Percentiles rank a stretch among this genome's conserved stretches.
Evolutionary conservation across 2,113 vertebrate species (phyloP).

Genomic region (Cyphomyrus plagiostoma): DNA sequence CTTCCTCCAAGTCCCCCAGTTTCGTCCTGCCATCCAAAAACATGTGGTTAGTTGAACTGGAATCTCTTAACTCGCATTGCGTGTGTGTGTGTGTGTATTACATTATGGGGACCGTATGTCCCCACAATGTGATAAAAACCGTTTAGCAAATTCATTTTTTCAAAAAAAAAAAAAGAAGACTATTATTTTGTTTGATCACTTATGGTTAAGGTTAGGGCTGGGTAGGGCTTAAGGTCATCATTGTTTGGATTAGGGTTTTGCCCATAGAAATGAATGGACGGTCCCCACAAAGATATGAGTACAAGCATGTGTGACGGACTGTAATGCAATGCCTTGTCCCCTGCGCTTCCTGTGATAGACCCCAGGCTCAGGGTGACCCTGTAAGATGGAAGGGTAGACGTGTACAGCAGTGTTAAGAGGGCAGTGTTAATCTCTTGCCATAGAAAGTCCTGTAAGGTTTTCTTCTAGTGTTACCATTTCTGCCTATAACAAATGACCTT

Average conservation of each 20-base stretch:
- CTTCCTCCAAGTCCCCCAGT: not conserved
- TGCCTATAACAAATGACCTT: not conserved
- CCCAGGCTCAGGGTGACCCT: not conserved
- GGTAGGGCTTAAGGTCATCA: not conserved
- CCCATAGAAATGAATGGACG: not conserved
- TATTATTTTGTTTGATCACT: not conserved
- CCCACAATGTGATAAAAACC: not conserved
- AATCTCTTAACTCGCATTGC: not conserved
- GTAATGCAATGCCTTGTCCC: not conserved
- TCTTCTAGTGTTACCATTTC: not conserved
- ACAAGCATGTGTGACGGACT: not conserved
- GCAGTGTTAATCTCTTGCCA: not conserved
- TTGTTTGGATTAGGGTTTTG: not conserved
- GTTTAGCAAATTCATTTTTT: not conserved
- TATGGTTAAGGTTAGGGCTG: not conserved
- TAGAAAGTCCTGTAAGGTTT: not conserved
- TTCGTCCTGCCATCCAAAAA: not conserved
- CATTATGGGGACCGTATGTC: not conserved
- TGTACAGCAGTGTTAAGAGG: not conserved
- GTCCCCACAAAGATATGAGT: not conserved
- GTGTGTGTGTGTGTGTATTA: not conserved
- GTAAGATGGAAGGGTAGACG: not conserved
- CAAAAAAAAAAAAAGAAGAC: not conserved
- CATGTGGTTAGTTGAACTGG: not conserved
- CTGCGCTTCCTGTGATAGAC: not conserved